These are phyloP conservation scores for Drosophila virilis DNA, from an alignment of 1,140 invertebrate species.

Conservation along the genomic window DNA sequence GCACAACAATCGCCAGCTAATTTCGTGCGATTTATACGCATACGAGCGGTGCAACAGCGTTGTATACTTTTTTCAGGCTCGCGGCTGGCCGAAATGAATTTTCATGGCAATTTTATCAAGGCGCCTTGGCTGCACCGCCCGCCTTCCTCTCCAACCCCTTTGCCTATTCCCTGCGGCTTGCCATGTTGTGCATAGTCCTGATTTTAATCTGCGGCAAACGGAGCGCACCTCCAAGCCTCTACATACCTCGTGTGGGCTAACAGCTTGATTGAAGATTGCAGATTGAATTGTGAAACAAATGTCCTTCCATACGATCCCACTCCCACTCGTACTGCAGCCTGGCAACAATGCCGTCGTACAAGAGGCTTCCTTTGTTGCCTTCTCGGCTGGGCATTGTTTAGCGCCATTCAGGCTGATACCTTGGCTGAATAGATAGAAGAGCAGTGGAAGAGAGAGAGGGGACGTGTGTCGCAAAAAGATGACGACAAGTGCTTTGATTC, in stretches of 20 bases:
- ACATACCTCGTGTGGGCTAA: neutral
- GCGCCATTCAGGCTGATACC: slow-evolving; percentile 31
- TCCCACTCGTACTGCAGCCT: neutral
- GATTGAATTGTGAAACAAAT: slow-evolving; percentile 55
- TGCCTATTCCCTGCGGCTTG: neutral
- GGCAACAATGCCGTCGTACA: slow-evolving; percentile 13
- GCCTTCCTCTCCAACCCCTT: neutral
- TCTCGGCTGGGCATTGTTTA: slow-evolving; percentile 26
- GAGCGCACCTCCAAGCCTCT: neutral
- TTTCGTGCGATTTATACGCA: slow-evolving; percentile 57
- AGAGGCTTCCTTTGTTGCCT: slow-evolving; percentile 12
- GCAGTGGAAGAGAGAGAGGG: neutral
- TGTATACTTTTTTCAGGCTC: slow-evolving; percentile 37
- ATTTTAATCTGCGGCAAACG: slow-evolving; percentile 40
- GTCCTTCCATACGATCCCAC: slow-evolving; percentile 32
- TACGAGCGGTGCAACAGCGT: slow-evolving; percentile 27
- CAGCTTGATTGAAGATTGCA: slow-evolving; percentile 45
- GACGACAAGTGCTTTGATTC: slow-evolving; percentile 13
- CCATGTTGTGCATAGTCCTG: slow-evolving; percentile 11
- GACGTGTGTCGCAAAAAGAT: neutral
- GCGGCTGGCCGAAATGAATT: slow-evolving; percentile 45
- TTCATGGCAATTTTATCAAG: slow-evolving; percentile 55
- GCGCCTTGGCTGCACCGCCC: neutral
- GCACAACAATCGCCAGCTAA: slow-evolving; percentile 62
- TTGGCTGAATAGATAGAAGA: neutral